A percentile compares a stretch with the other conserved stretches of the same genome.
Evolutionary conservation across 2,888 invertebrate species (phyloP).

Genomic region (Abscondita cerata): DNA sequence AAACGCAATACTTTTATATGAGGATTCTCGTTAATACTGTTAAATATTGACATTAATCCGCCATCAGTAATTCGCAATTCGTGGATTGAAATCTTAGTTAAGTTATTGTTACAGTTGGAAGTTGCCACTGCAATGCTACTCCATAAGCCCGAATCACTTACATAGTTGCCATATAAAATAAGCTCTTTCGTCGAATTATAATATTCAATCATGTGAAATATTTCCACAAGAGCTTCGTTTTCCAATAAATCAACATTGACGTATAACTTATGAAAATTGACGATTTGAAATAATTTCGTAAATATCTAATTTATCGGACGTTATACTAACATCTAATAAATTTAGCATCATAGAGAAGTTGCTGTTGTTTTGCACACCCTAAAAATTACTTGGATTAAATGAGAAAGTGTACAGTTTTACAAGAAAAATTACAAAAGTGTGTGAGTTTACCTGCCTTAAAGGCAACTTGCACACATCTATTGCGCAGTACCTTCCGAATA

Average conservation of each 20-base stretch:
- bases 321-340: conserved; percentile 48
- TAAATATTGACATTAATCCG: conserved; percentile 47
- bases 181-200: conserved; percentile 52
- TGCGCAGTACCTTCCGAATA: too few species aligned
- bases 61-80: conserved; percentile 45
- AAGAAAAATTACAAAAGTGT: too few species aligned
- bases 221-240: conserved; percentile 51
- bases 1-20: conserved; percentile 52
- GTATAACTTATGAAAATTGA: conserved; percentile 51
- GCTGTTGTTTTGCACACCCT: conserved; percentile 53
- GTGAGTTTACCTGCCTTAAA: too few species aligned
- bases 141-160: conserved; percentile 52
- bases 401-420: too few species aligned
- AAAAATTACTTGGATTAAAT: conserved; percentile 28
- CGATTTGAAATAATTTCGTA: conserved; percentile 52
- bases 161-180: conserved; percentile 47
- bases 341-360: conserved; percentile 53
- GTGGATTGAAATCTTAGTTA: conserved; percentile 43
- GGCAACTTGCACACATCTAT: too few species aligned
- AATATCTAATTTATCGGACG: conserved; percentile 54
- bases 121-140: conserved; percentile 17
- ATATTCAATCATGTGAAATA: conserved; percentile 53
- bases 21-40: conserved; percentile 46
- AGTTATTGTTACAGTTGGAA: not conserved
- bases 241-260: conserved; percentile 43